Evolutionary conservation across 2,797 vertebrate genomes (phyloP).

Genomic region (Poecilia gillii): DNA sequence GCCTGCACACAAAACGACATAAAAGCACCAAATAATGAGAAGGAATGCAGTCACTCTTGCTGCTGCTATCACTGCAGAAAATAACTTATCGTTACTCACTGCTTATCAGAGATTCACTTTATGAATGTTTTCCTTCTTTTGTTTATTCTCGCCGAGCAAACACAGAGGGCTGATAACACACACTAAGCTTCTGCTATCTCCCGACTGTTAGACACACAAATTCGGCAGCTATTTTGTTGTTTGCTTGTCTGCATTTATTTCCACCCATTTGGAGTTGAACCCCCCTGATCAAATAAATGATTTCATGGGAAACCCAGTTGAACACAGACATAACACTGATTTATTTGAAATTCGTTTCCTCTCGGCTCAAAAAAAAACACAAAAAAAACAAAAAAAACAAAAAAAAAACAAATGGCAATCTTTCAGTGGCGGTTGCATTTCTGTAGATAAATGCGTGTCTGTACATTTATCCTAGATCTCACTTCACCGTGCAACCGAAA

Average conservation of each 20-base stretch:
- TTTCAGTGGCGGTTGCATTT: constrained; percentile 15
- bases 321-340: constrained; percentile 1
- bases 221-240: constrained; percentile 1
- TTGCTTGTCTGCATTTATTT: constrained; percentile 24
- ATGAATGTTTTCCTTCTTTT: constrained; percentile 30
- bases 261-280: neutral
- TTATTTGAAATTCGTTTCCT: constrained; percentile 16
- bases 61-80: constrained; percentile 30
- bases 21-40: constrained; percentile 42
- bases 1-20: constrained; percentile 72
- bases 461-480: constrained; percentile 26
- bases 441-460: constrained; percentile 12
- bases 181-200: constrained; percentile 26
- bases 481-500: constrained; percentile 7
- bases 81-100: constrained; percentile 12
- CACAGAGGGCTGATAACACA: constrained; percentile 34
- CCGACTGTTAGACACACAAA: constrained; percentile 33
- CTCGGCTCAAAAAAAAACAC: neutral
- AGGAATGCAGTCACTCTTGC: constrained; percentile 33
- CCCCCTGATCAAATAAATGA: constrained; percentile 12
- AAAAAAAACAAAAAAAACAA: constrained; percentile 1
- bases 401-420: constrained; percentile 6
- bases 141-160: constrained; percentile 38
- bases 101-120: constrained; percentile 51
- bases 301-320: constrained; percentile 7